Percentiles rank a stretch among this genome's conserved stretches.
Evolutionary conservation across 2,888 invertebrate genomes (phyloP).

Genomic region (Eristalis arbustorum): DNA sequence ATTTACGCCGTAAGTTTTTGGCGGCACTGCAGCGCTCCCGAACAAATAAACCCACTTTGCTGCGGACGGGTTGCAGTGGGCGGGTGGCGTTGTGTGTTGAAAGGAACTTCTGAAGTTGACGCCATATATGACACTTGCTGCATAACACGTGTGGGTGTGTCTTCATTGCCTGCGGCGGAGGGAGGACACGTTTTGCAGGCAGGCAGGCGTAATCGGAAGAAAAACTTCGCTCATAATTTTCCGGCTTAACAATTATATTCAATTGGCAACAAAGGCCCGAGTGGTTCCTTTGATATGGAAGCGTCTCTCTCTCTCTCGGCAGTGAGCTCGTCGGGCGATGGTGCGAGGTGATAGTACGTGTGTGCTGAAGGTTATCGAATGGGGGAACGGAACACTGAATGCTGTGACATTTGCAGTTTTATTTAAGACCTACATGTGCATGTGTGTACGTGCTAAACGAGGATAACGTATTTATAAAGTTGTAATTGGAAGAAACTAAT

Average conservation of each 20-base stretch:
- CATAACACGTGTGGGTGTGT: constrained; percentile 7
- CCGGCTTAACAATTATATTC: constrained; percentile 56
- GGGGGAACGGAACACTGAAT: constrained; percentile 1
- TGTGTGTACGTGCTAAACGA: neutral
- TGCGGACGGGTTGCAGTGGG: no score
- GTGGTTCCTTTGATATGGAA: constrained; percentile 49
- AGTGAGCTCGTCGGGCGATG: neutral
- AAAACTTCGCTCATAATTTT: constrained; percentile 58
- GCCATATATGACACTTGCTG: constrained; percentile 52
- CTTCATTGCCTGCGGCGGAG: constrained; percentile 25
- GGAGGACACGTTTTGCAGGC: neutral
- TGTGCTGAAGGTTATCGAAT: neutral
- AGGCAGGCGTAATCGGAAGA: constrained; percentile 15
- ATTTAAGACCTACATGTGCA: neutral
- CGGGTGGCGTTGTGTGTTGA: neutral
- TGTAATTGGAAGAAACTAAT: neutral
- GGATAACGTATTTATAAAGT: neutral
- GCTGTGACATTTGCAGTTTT: constrained; percentile 7
- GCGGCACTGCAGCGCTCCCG: constrained; percentile 23
- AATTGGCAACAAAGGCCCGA: constrained; percentile 48
- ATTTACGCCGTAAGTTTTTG: constrained; percentile 50
- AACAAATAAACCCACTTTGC: neutral
- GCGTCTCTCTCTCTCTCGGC: constrained; percentile 10
- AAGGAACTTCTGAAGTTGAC: constrained; percentile 26
- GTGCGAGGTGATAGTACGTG: neutral